These are phyloP conservation scores for Dipodomys spectabilis DNA, from an alignment of 2,113 vertebrate genomes.

Conservation along the genomic window DNA sequence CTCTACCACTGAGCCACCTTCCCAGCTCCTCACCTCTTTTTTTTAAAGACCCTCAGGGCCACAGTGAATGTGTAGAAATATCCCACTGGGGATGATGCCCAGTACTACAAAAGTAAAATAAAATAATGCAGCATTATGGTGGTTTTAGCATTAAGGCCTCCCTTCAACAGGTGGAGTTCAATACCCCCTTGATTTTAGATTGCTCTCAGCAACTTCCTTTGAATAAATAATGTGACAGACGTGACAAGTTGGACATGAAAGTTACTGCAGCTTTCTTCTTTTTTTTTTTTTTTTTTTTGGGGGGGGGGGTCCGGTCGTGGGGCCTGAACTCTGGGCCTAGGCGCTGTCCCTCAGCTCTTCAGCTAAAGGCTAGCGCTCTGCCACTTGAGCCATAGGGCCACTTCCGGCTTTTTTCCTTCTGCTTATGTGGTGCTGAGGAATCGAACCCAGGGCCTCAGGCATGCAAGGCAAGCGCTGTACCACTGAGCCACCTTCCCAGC, in stretches of 20 bases:
- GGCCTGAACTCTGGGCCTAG: too few species aligned
- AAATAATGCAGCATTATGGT: background rate
- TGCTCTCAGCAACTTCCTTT: slow-evolving; percentile 25
- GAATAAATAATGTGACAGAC: background rate
- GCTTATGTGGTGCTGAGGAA: too few species aligned
- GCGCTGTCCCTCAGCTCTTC: too few species aligned
- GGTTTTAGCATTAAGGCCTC: background rate
- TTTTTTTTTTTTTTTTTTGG: too few species aligned
- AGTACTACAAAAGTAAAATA: background rate
- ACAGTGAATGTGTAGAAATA: background rate
- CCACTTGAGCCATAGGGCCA: too few species aligned
- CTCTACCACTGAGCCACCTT: background rate
- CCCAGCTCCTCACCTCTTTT: background rate
- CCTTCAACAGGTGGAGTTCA: background rate
- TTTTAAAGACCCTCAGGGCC: background rate
- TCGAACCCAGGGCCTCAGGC: too few species aligned
- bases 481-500: too few species aligned
- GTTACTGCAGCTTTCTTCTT: background rate
- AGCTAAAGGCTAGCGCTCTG: too few species aligned
- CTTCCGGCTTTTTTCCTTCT: too few species aligned
- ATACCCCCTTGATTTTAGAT: background rate
- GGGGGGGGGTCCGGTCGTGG: too few species aligned
- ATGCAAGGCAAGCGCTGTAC: too few species aligned
- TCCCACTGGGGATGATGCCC: background rate
- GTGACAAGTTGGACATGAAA: background rate